These are phyloP conservation scores for Hyposoter didymator DNA, from an alignment of 2,888 invertebrate genomes.

Conservation along the genomic window DNA sequence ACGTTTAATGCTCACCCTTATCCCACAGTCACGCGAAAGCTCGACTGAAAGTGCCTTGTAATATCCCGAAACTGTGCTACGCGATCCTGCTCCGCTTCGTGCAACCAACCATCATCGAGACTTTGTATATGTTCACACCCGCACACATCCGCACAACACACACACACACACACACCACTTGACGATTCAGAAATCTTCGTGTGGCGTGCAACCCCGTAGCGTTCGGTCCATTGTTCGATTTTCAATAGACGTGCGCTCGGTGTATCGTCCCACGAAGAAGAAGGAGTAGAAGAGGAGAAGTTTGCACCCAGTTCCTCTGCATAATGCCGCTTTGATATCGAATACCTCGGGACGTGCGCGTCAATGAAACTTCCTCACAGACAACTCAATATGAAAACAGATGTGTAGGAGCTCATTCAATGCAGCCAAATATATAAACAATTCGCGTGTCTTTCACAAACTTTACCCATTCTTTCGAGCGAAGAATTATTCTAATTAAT, in stretches of 20 bases:
- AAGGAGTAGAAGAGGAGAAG: conserved; percentile 25
- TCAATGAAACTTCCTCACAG: conserved; percentile 31
- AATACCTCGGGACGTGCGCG: conserved; percentile 41
- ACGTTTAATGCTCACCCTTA: conserved; percentile 28
- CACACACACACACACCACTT: background rate
- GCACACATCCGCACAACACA: background rate
- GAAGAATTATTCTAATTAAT: background rate
- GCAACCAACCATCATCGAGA: conserved; percentile 54
- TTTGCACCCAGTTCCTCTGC: conserved; percentile 25
- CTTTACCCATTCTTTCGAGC: background rate
- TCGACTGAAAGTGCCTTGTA: conserved; percentile 52
- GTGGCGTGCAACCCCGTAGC: conserved; percentile 51
- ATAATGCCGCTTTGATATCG: conserved; percentile 51
- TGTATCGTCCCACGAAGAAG: conserved; percentile 19
- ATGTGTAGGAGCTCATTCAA: background rate
- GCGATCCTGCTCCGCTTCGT: conserved; percentile 25
- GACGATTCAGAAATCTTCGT: conserved; percentile 58
- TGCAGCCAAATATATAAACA: background rate
- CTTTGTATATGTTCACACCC: conserved; percentile 7
- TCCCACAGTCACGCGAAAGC: conserved; percentile 40
- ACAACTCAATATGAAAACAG: conserved; percentile 17
- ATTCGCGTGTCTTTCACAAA: background rate
- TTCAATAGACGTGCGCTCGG: conserved; percentile 55
- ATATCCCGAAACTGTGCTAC: conserved; percentile 37
- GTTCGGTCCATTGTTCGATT: conserved; percentile 65